Percentiles rank a stretch among this genome's conserved stretches.
Conservation (phyloP, 2,888 invertebrate species). For the Leucoma salicis region DNA sequence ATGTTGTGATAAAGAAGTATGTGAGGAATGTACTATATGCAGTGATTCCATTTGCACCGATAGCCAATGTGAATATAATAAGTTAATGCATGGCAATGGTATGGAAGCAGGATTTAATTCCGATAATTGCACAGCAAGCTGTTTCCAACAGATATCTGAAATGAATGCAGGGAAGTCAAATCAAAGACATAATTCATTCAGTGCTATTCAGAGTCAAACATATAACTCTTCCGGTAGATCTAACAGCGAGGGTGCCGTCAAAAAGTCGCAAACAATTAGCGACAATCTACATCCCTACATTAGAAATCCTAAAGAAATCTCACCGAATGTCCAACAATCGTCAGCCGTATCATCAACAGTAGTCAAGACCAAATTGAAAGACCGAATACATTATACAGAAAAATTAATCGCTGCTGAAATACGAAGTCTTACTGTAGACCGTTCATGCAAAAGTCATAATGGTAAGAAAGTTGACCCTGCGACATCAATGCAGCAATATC, state of each 20-base stretch:
- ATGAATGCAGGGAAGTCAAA: constrained; percentile 52
- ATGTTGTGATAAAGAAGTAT: constrained; percentile 78
- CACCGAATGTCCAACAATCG: constrained; percentile 45
- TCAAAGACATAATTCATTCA: constrained; percentile 75
- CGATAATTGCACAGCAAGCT: constrained; percentile 69
- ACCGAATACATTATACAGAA: constrained; percentile 76
- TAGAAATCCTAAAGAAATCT: constrained; percentile 75
- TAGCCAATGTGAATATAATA: constrained; percentile 76
- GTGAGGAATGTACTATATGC: constrained; percentile 77
- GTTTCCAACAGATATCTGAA: constrained; percentile 66
- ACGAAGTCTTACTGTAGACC: constrained; percentile 66
- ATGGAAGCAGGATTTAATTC: constrained; percentile 70
- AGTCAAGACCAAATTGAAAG: constrained; percentile 63
- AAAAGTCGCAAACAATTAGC: constrained; percentile 72
- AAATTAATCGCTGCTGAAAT: constrained; percentile 76
- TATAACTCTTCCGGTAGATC: constrained; percentile 53
- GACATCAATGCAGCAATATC: constrained; percentile 56
- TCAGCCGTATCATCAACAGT: constrained; percentile 47
- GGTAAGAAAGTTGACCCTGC: constrained; percentile 50
- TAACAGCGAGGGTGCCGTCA: constrained; percentile 60
- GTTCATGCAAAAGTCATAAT: constrained; percentile 58
- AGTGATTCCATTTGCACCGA: constrained; percentile 78
- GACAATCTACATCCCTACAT: constrained; percentile 78
- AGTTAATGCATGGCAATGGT: constrained; percentile 71
- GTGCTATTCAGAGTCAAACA: constrained; percentile 70